These are phyloP conservation scores for Monoplex corrugatus DNA, from an alignment of 2,888 invertebrate species.

Conservation along the genomic window DNA sequence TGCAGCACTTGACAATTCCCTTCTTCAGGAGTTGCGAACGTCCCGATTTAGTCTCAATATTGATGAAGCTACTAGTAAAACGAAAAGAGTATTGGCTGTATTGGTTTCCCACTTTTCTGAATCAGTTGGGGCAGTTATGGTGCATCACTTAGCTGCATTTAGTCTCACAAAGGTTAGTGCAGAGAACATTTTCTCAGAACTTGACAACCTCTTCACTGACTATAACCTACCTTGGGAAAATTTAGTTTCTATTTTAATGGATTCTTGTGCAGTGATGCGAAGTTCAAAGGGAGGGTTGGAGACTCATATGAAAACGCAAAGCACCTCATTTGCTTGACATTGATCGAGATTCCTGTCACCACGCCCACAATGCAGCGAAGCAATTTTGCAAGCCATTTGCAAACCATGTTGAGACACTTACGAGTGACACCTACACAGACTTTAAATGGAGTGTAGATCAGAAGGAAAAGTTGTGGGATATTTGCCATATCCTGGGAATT, in stretches of 20 bases:
- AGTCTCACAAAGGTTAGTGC: slow-evolving; percentile 52
- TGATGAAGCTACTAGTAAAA: too few relatives aligned
- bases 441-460: slow-evolving; percentile 64
- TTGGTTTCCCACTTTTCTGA: slow-evolving; percentile 53
- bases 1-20: too few relatives aligned
- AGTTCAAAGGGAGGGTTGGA: slow-evolving; percentile 64
- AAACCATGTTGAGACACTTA: slow-evolving; percentile 57
- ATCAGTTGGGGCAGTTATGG: slow-evolving; percentile 46
- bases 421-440: slow-evolving; percentile 61
- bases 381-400: slow-evolving; percentile 61
- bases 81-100: too few relatives aligned
- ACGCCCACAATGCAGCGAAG: slow-evolving; percentile 66
- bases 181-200: slow-evolving; percentile 45
- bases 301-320: slow-evolving; percentile 53
- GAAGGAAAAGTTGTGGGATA: slow-evolving; percentile 16
- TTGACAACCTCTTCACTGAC: slow-evolving; percentile 53
- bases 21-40: too few relatives aligned
- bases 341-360: slow-evolving; percentile 67
- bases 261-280: slow-evolving; percentile 65
- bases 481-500: too few relatives aligned
- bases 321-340: slow-evolving; percentile 65
- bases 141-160: slow-evolving; percentile 57
- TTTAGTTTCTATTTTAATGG: slow-evolving; percentile 63
- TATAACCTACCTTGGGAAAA: slow-evolving; percentile 62
- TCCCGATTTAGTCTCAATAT: too few relatives aligned